Evolutionary conservation across 2,113 vertebrate species (phyloP).

Genomic region (Burhinus oedicnemus): DNA sequence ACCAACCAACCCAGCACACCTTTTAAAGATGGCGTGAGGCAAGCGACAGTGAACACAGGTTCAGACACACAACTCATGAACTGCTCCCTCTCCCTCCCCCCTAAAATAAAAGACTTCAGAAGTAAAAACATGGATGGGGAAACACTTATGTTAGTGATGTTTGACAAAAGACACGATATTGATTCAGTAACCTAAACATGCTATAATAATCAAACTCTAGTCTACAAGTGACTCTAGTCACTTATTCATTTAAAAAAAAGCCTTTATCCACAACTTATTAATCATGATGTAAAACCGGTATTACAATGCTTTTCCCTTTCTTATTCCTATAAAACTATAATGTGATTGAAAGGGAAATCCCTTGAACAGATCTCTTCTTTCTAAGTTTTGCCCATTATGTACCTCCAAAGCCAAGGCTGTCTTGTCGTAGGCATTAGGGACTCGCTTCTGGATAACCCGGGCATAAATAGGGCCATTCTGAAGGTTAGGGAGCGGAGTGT

Average conservation of each 20-base stretch:
- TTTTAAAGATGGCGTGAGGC: neutral
- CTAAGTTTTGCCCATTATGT: conserved; percentile 80
- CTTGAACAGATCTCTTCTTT: conserved; percentile 78
- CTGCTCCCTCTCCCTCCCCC: conserved; percentile 7
- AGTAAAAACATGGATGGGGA: conserved; percentile 6
- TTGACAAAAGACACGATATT: conserved; percentile 57
- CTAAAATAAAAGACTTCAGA: neutral
- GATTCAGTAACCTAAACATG: conserved; percentile 60
- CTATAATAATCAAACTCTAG: conserved; percentile 55
- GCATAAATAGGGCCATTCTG: conserved; percentile 98
- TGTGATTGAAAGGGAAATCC: conserved; percentile 74
- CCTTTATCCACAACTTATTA: conserved; percentile 53
- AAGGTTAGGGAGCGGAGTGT: conserved; percentile 96
- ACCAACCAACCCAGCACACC: neutral
- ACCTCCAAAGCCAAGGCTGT: conserved; percentile 99
- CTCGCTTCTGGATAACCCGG: conserved; percentile 99
- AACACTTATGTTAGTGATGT: conserved; percentile 69
- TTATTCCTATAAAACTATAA: conserved; percentile 70
- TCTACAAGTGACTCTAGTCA: conserved; percentile 17
- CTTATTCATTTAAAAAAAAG: neutral
- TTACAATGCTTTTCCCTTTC: conserved; percentile 65
- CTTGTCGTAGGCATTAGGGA: conserved; percentile 99
- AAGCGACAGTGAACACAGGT: conserved; percentile 1
- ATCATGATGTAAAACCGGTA: conserved; percentile 34
- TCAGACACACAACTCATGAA: neutral